Evolutionary conservation across 2,113 vertebrate species (phyloP).

Genomic region (Lamprotornis superbus): DNA sequence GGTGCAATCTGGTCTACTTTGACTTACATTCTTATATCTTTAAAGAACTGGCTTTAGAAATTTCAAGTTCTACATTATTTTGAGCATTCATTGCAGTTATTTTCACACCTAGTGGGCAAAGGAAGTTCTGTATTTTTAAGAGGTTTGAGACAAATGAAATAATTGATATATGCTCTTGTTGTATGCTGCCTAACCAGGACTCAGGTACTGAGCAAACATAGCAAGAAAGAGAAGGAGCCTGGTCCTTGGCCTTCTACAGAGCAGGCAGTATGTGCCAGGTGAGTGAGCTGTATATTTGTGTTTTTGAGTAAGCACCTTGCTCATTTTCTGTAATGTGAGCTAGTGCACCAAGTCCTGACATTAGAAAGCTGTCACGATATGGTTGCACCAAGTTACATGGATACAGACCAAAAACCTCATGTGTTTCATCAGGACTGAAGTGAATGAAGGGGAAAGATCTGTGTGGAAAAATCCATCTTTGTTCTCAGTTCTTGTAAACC

Average conservation of each 20-base stretch:
- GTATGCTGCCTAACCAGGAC: not conserved
- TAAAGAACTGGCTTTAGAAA: not conserved
- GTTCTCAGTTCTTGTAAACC: not conserved
- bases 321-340: not conserved
- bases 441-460: not conserved
- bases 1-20: not conserved
- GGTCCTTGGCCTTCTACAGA: not conserved
- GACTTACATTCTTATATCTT: not conserved
- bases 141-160: not conserved
- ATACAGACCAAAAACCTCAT: not conserved
- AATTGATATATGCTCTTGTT: not conserved
- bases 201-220: not conserved
- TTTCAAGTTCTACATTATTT: not conserved
- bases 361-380: not conserved
- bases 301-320: not conserved
- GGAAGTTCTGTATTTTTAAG: not conserved
- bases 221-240: not conserved
- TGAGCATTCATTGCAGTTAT: not conserved
- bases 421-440: not conserved
- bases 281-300: not conserved
- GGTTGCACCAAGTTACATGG: not conserved
- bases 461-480: not conserved
- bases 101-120: not conserved
- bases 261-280: not conserved
- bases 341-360: not conserved